Evolutionary conservation across 1,140 invertebrate genomes (phyloP), one percentile per base, ranked within the genome.

Genomic region (Hestina assimilis): DNA sequence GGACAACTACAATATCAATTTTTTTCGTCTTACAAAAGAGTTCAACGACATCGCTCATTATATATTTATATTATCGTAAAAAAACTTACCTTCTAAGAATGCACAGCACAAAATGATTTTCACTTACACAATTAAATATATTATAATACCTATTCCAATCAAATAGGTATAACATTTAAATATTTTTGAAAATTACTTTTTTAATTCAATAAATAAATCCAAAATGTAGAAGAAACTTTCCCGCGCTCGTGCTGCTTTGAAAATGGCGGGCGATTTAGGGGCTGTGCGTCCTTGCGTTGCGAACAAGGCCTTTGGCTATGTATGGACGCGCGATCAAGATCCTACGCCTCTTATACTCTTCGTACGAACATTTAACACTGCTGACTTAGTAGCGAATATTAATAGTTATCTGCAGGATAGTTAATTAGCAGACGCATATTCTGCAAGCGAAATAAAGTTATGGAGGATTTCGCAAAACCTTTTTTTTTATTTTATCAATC

Each of bases 281-380:
- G 79, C 72, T 75, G 75, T 68, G 52, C 69, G 80, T 84, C 81
- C 83, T 87, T 84, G 81, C 79, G 75, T 67, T 59, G 77, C 60
- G 71, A 63, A 72, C 79, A 87, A 84, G 83, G 81, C 77, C 79
- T 83, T 71, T 75, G 59, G 71, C 76, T 75, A 71, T 83, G 67
- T 85, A 70, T 79, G 79, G 78, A 72, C 64, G 71, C 73, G 73
- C 75, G 72, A 47, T 68, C 63, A 52, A 48, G 63, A 62, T 80
- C 76, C 75, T 75, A 63, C 71, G 79, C 82, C 61, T 79, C 83
- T 87, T 87, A 87, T 87, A 87, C 74, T 66, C 72, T 70, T 62
- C 67, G 71, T 73, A 72, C 61, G 62, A 69, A 56, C 64, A 65
- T 68, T 66, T 74, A 72, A 66, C 65, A 73, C 61, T 23, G 28